A percentile compares a stretch with the other conserved stretches of the same genome.
phyloP scores from a whole-genome alignment of 1,140 invertebrate species.

The Sycophila sp. region DNA sequence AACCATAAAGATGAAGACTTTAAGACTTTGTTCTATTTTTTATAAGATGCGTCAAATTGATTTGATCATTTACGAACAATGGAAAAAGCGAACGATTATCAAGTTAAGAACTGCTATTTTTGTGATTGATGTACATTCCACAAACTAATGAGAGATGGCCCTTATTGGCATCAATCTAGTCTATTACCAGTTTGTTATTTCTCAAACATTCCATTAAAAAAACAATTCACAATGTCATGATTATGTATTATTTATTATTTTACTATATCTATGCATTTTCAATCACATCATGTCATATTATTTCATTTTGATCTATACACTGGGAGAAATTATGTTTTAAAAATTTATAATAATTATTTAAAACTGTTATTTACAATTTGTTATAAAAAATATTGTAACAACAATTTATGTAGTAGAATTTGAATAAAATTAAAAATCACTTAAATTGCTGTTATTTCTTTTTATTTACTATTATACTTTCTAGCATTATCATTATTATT shows the following conservation, averaged over 20 bases:
- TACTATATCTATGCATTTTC: constrained; percentile 14
- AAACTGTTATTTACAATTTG: constrained; percentile 1
- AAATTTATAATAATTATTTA: constrained; percentile 1
- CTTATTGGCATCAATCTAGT: constrained; percentile 32
- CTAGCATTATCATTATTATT: constrained; percentile 8
- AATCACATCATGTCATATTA: constrained; percentile 10
- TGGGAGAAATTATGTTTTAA: constrained; percentile 11
- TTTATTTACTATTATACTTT: constrained; percentile 1
- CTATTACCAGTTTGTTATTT: constrained; percentile 29
- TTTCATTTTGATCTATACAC: constrained; percentile 17
- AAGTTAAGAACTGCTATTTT: constrained; percentile 36
- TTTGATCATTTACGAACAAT: constrained; percentile 3
- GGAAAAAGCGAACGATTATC: constrained; percentile 27
- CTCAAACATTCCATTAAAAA: constrained; percentile 33
- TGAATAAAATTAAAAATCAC: background rate
- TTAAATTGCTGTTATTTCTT: constrained; percentile 2
- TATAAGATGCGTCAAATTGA: constrained; percentile 22
- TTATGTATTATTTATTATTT: constrained; percentile 34
- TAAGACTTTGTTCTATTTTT: constrained; percentile 11
- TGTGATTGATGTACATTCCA: constrained; percentile 32
- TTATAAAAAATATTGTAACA: constrained; percentile 26
- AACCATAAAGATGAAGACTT: constrained; percentile 21
- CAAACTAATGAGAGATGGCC: constrained; percentile 22
- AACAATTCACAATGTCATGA: constrained; percentile 16
- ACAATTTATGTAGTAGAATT: constrained; percentile 21